Base-by-base conservation (phyloP, 1,140 invertebrate species). In the Lordiphosa clarofinis region DNA sequence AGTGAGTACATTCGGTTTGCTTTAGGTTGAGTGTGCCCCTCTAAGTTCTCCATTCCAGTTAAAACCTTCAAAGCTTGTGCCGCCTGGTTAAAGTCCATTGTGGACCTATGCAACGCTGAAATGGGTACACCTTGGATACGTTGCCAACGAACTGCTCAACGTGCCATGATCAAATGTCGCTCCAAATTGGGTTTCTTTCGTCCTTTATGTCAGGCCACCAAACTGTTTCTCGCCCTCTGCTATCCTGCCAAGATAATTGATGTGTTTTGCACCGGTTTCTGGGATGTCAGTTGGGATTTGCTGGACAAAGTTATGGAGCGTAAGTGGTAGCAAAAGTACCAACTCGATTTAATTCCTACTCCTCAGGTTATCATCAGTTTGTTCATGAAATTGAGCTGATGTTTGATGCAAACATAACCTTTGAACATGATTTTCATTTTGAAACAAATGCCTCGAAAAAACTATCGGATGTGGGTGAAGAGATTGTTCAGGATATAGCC, bases 91-190 rank as follows among this genome's bases (percentile, higher is more conserved):
- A 90, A 89, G 2, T 92, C 90, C 19, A 89, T 95, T 2, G 90
- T 94, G 1, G 91, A 91, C 37, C 90, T 94, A 4, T 97, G 96
- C 84, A 95, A 95, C 72, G 90, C 92, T 35, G 92, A 93, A 68
- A 89, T 96, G 47, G 90, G 93, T 11, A 92, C 92, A 2, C 92
- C 92, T 1, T 93, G 90, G 70, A 88, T 91, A 53, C 73, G 93
- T 89, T 86, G 94, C 81, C 89, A 89, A 31, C 89, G 74, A 21
- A 91, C 91, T 0, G 94, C 95, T 43, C 91, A 93, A 1, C 89
- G 90, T 1, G 94, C 93, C 1, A 90, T 92, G 6, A 58, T 87
- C 0, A 92, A 94, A 67, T 96, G 94, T 43, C 65, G 66, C 9
- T 91, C 91, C 0, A 90, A 91, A 47, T 62, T 93, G 5, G 92